These are phyloP conservation scores for Psittacula derbiana DNA, from an alignment of 2,797 vertebrate species.

Conservation along the genomic window DNA sequence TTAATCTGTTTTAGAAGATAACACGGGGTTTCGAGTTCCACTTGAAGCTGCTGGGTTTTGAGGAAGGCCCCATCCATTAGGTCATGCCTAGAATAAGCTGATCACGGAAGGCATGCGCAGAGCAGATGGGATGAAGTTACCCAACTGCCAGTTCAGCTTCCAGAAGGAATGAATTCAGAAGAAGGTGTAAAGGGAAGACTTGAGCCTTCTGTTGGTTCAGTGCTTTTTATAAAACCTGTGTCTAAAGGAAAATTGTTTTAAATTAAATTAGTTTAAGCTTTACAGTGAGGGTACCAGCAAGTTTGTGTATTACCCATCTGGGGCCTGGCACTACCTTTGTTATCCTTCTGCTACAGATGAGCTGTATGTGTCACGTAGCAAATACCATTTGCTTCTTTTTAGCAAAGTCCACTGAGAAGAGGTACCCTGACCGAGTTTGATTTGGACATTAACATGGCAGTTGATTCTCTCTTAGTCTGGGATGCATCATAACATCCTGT, in stretches of 20 bases:
- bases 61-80: neutral
- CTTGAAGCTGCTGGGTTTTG: neutral
- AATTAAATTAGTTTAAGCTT: neutral
- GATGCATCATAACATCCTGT: rapidly evolving
- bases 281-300: neutral
- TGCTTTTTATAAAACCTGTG: neutral
- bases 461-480: neutral
- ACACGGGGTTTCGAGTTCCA: neutral
- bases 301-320: rapidly evolving
- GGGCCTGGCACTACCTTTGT: neutral
- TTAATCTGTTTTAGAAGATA: neutral
- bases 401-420: neutral
- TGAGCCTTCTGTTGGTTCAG: neutral
- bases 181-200: neutral
- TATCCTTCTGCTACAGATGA: rapidly evolving
- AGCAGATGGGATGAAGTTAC: neutral
- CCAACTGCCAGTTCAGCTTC: neutral
- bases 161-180: neutral
- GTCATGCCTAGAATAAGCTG: neutral
- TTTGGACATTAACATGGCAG: neutral
- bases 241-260: neutral
- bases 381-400: neutral
- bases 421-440: neutral
- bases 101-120: neutral
- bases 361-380: rapidly evolving